phyloP scores from a whole-genome alignment of 2,797 vertebrate genomes.

The Hippoglossus hippoglossus region DNA sequence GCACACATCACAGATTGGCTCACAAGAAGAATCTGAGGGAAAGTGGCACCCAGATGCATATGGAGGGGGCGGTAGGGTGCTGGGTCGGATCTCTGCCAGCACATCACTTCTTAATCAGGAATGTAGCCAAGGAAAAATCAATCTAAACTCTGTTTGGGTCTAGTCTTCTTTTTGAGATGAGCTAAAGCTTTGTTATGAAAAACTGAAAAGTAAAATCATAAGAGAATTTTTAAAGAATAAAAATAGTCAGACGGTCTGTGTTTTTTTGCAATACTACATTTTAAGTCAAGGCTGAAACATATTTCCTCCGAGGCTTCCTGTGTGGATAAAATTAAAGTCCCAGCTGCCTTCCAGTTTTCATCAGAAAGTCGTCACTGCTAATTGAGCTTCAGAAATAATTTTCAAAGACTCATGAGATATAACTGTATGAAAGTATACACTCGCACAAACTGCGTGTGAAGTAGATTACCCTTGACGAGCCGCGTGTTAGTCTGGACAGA shows the following conservation, averaged over 20 bases:
- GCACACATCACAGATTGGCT: conserved; percentile 33
- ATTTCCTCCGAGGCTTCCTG: conserved; percentile 21
- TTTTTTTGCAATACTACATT: no score
- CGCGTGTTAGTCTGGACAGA: conserved; percentile 40
- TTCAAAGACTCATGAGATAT: conserved; percentile 48
- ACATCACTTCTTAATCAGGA: conserved; percentile 20
- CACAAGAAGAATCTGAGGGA: conserved; percentile 35
- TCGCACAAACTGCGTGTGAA: conserved; percentile 36
- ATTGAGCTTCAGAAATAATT: conserved; percentile 23
- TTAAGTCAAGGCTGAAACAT: conserved; percentile 16
- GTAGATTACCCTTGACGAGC: conserved; percentile 62
- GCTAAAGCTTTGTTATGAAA: not conserved
- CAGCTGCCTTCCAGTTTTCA: conserved; percentile 25
- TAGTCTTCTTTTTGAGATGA: not conserved
- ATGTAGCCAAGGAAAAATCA: conserved; percentile 27
- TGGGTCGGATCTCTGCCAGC: conserved; percentile 21
- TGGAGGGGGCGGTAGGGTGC: not conserved
- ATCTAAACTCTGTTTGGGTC: not conserved
- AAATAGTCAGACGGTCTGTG: no score
- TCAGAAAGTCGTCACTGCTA: conserved; percentile 41
- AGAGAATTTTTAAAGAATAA: not conserved
- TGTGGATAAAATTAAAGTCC: conserved; percentile 20
- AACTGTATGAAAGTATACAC: conserved; percentile 29
- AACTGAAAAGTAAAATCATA: not conserved
- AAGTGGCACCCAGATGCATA: conserved; percentile 34